These are phyloP conservation scores for Microcebus ravelobensis DNA, from an alignment of 2,113 vertebrate genomes.

Conservation along the genomic window DNA sequence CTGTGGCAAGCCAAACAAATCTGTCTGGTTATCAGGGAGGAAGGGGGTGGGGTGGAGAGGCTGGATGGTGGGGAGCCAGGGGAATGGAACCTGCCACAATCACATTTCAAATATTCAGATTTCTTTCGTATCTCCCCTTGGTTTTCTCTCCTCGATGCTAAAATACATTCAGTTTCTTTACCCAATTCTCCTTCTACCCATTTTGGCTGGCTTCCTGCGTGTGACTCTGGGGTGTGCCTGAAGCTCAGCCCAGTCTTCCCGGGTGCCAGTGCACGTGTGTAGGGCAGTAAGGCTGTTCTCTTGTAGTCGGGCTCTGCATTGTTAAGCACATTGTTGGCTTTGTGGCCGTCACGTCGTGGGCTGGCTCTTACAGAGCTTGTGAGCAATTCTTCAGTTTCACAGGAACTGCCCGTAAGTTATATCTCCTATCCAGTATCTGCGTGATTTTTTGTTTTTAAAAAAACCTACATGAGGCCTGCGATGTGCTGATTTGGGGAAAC, in stretches of 20 bases:
- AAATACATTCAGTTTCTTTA: not conserved
- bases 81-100: not conserved
- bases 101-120: not conserved
- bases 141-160: not conserved
- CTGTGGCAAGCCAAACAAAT: not conserved
- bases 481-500: slow-evolving; percentile 46
- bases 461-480: slow-evolving; percentile 21
- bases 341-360: not conserved
- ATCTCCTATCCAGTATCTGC: not conserved
- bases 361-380: not conserved
- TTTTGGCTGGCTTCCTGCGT: not conserved
- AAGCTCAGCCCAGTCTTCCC: not conserved
- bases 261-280: accelerated
- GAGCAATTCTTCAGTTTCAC: not conserved
- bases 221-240: not conserved
- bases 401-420: not conserved
- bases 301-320: not conserved
- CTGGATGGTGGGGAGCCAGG: not conserved
- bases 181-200: not conserved
- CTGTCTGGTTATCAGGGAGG: not conserved
- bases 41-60: not conserved
- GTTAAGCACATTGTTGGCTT: not conserved
- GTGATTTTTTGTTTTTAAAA: not conserved
- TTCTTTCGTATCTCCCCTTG: not conserved
- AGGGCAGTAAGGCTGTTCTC: no score